Base-by-base conservation (phyloP, 2,113 vertebrate species). In the Telmatochromis sp. region DNA sequence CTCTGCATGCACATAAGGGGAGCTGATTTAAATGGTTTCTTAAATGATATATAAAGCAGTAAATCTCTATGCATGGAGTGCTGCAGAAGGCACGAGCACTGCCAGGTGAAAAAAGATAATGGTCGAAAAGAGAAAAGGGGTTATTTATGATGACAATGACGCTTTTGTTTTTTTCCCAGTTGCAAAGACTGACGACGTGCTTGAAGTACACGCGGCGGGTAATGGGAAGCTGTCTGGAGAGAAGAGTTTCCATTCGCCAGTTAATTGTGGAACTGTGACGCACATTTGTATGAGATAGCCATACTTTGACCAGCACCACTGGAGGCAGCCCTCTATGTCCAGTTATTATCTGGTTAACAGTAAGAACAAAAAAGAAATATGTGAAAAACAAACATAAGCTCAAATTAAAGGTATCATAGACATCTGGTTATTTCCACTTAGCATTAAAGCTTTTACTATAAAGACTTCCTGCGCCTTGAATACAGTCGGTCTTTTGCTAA, bases 61-160 rank as follows among this genome's bases (percentile, higher is more conserved):
- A 93, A 93, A 94, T 93, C 91, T 82, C 15, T 53, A 78, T 81
- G 45, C 53, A 58, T 12, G 58, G 80, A 82, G 75, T 86, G 68
- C 81, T 54, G 85, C 81, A 78, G 80, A 89, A 86, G 83, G 84
- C 82, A 86, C 47, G 7, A 15, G 65, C 73, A 78, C 83, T 91
- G 89, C 80, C 87, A 82, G 80, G 87, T 92, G 78, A 93, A 89
- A 90, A 73, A 58, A 63, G 50, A 79, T 17, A 33, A 23, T 5
- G 9, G 26, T 65, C 26, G 4, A 83, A 26, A 26, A 31, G 79
- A 23, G 81, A 81, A 75, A 13, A 4, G 12, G 40, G 84, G 89
- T 93, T 95, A 95, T 96, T 95, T 93, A 93, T 92, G 92, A 89
- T 85, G 86, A 92, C 6, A 82, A 71, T 87, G 80, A 90, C 80